phyloP scores from a whole-genome alignment of 2,113 vertebrate genomes.

The Camelus dromedarius region DNA sequence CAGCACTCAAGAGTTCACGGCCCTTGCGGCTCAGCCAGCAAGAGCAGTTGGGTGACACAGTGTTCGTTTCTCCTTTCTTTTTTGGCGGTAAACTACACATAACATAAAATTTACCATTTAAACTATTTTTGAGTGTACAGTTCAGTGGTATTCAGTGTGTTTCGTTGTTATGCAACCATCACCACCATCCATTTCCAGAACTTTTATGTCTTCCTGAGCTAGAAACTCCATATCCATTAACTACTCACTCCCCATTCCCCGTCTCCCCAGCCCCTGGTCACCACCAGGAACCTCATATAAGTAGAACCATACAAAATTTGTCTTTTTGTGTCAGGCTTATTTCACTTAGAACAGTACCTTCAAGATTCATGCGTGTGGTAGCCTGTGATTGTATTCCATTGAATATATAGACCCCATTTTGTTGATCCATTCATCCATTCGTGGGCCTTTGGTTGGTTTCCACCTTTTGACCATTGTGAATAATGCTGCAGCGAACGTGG shows the following conservation, averaged over 20 bases:
- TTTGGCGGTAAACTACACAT: not conserved
- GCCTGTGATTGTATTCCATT: fast-evolving
- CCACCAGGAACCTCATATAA: not conserved
- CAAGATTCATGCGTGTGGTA: not conserved
- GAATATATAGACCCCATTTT: not conserved
- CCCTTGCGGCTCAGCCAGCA: not conserved
- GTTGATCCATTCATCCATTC: too few relatives aligned
- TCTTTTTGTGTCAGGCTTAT: not conserved
- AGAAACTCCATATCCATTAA: not conserved
- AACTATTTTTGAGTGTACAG: fast-evolving
- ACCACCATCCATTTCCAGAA: not conserved
- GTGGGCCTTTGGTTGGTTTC: not conserved
- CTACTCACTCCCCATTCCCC: not conserved
- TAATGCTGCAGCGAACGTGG: not conserved
- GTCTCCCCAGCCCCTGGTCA: fast-evolving
- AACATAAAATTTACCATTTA: not conserved
- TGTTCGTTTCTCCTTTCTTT: not conserved
- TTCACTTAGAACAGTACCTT: not conserved
- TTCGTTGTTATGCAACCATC: not conserved
- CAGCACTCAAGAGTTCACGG: fast-evolving
- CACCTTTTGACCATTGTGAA: not conserved
- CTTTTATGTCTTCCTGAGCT: not conserved
- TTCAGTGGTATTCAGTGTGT: too few relatives aligned
- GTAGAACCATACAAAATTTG: too few relatives aligned
- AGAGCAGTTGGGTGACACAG: not conserved